Base-by-base conservation (phyloP, 2,113 vertebrate species). In the Tylochromis polylepis region DNA sequence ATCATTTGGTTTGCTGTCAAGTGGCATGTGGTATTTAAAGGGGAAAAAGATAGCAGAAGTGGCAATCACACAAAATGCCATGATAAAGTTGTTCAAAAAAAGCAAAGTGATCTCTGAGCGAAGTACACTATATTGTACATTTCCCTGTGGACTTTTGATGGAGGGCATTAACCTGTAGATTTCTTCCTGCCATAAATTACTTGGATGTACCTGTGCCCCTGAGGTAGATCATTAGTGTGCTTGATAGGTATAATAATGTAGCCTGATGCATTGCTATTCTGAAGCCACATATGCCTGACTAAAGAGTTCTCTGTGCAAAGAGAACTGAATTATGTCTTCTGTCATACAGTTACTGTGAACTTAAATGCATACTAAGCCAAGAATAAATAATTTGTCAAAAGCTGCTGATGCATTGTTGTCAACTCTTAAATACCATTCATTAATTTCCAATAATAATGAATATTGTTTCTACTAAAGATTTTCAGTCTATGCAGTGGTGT, bases 211-310 rank as follows among this genome's bases (percentile, higher is more conserved):
- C 91, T 88, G 82, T 90, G 93, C 89, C 93, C 88, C 92, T 59
- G 91, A 91, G 93, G 89, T 89, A 90, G 87, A 94, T 94, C 89
- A 95, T 94, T 95, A 95, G 92, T 84, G 91, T 86, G 89, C 88
- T 92, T 95, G 93, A 94, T 94, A 90, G 93, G 87, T 92, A 84
- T 95, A 93, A 93, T 95, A 92, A 90, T 22, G 12, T 81, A 65
- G 82, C 84, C 72, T 16, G 9, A 41, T 85, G 91, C 84, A 84
- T 90, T 91, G 87, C 88, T 81, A 86, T 93, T 90, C 88, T 11
- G 18, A 20, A 67, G 85, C 86, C 12, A 77, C 83, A 77, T 11
- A 79, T 80, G 89, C 85, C 82, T 85, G 85, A 93, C 92, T 89
- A 91, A 91, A 93, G 90, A 88, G 77, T 65, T 88, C 51, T 84